Conservation (phyloP, 2,797 vertebrate species). For the Calcarius lapponicus region DNA sequence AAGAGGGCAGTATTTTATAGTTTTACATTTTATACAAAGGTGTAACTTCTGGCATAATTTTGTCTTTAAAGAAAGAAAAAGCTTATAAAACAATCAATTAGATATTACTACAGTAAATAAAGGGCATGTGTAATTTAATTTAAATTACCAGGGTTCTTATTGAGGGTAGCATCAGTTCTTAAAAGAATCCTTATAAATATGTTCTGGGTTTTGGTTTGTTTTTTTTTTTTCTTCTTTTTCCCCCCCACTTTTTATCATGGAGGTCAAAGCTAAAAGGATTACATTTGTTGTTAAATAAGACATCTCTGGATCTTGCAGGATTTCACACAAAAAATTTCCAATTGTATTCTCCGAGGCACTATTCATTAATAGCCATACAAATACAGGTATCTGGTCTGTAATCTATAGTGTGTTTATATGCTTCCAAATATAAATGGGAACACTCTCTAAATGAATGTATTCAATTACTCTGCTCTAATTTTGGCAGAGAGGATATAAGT, state of each 20-base stretch:
- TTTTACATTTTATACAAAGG: not conserved
- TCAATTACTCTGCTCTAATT: not conserved
- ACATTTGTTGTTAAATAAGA: not conserved
- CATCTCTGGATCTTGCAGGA: not conserved
- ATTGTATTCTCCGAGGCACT: not conserved
- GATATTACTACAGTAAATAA: not conserved
- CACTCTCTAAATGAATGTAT: not conserved
- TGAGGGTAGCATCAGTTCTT: not conserved
- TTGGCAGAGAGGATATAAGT: not conserved
- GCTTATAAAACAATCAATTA: not conserved
- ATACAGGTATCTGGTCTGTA: not conserved
- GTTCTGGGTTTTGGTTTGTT: not conserved
- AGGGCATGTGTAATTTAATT: not conserved
- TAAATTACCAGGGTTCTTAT: not conserved
- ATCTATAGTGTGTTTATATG: not conserved
- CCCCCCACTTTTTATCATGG: not conserved
- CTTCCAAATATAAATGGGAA: not conserved
- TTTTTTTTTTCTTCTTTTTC: no score
- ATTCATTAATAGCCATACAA: not conserved
- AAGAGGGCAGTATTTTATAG: slow-evolving; percentile 41
- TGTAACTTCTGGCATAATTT: not conserved
- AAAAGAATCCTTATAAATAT: not conserved
- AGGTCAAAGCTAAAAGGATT: not conserved
- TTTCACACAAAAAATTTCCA: not conserved
- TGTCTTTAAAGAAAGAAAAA: not conserved